Evolutionary conservation across 2,797 vertebrate species (phyloP).

Genomic region (Trachops cirrhosus): DNA sequence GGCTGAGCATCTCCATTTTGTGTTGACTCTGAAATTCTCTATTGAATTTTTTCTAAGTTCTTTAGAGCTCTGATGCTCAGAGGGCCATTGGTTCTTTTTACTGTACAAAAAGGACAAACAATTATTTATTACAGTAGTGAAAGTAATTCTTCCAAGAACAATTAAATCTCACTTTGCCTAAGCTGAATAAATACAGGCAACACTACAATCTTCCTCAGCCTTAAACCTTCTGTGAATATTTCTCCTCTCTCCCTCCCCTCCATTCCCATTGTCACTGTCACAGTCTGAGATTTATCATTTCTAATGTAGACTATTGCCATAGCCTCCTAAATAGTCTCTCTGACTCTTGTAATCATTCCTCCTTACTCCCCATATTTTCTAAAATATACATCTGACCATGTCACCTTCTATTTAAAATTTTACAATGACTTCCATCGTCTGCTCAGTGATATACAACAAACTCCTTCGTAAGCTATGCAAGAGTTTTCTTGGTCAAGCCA

Average conservation of each 20-base stretch:
- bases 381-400: background rate
- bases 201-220: background rate
- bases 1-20: background rate
- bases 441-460: background rate
- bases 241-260: background rate
- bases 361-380: background rate
- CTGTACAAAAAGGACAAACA: background rate
- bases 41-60: background rate
- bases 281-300: background rate
- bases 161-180: background rate
- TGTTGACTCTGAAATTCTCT: background rate
- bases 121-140: background rate
- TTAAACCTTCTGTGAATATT: background rate
- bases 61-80: background rate
- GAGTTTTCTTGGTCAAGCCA: background rate
- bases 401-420: background rate
- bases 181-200: background rate
- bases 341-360: background rate
- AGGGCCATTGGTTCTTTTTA: background rate
- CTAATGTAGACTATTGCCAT: background rate
- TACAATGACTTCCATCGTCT: background rate
- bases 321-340: background rate
- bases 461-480: background rate
- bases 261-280: background rate
- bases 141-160: constrained; percentile 12